These are phyloP conservation scores for Platyrinchus mystaceus DNA, from an alignment of 2,797 vertebrate species.

Conservation along the genomic window DNA sequence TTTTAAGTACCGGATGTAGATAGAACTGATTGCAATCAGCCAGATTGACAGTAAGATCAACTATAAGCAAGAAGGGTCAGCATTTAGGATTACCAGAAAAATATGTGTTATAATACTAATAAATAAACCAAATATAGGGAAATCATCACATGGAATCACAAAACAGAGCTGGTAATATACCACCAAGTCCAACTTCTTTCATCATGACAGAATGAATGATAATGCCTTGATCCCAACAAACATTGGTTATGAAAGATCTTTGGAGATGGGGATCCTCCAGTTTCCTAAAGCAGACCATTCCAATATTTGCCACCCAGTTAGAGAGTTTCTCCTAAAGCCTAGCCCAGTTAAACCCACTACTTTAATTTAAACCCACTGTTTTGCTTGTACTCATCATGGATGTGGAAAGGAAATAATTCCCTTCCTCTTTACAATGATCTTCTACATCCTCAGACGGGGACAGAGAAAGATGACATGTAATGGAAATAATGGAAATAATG, in stretches of 20 bases:
- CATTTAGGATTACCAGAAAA: background rate
- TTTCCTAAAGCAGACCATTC: background rate
- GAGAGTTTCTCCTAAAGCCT: background rate
- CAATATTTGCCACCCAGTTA: background rate
- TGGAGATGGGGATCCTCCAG: background rate
- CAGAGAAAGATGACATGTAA: background rate
- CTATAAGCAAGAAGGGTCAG: background rate
- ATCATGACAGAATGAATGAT: rapidly evolving
- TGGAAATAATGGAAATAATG: background rate
- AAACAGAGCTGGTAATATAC: background rate
- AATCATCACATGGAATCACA: background rate
- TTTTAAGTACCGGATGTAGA: background rate
- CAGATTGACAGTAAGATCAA: background rate
- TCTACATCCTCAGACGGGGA: background rate
- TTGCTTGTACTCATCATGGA: background rate
- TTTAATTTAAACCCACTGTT: background rate
- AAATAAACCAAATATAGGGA: background rate
- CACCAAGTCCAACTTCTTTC: background rate
- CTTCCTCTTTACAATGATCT: background rate
- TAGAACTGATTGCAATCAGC: background rate
- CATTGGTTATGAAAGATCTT: background rate
- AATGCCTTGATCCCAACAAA: background rate
- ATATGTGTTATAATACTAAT: background rate
- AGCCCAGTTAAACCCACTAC: background rate
- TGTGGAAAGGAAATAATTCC: background rate